These are phyloP conservation scores for Anseranas semipalmata DNA, from an alignment of 2,113 vertebrate genomes.

Conservation along the genomic window DNA sequence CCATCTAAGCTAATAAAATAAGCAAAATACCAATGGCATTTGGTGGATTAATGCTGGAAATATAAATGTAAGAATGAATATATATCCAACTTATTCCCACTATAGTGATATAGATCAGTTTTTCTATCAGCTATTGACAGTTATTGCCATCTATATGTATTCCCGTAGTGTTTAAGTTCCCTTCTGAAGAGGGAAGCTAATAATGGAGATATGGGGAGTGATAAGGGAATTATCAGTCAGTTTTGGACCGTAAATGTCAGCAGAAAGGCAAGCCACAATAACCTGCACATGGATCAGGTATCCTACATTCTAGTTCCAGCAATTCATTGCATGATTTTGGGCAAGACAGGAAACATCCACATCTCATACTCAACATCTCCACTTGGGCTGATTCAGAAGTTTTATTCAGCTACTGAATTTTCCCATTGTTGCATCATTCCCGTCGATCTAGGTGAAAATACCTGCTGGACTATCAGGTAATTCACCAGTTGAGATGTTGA, in stretches of 20 bases:
- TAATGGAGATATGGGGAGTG: background rate
- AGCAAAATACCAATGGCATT: background rate
- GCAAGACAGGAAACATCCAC: background rate
- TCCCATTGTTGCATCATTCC: background rate
- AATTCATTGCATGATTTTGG: background rate
- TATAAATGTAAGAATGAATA: background rate
- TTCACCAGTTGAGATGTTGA: background rate
- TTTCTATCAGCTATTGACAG: background rate
- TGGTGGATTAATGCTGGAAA: background rate
- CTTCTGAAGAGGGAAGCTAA: background rate
- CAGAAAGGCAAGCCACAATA: background rate
- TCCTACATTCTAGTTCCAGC: background rate
- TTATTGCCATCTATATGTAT: background rate
- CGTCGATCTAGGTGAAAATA: background rate
- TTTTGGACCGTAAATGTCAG: background rate
- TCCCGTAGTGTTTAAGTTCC: background rate
- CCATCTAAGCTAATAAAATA: background rate
- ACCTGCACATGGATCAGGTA: background rate
- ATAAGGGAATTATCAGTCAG: background rate
- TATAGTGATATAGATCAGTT: background rate
- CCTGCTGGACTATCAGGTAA: background rate
- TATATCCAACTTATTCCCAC: background rate
- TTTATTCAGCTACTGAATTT: background rate
- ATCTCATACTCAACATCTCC: background rate
- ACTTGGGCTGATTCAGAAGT: background rate